Evolutionary conservation across 2,113 vertebrate species (phyloP), one percentile per base, ranked within the genome.

Genomic region (Brachyhypopomus gauderio): DNA sequence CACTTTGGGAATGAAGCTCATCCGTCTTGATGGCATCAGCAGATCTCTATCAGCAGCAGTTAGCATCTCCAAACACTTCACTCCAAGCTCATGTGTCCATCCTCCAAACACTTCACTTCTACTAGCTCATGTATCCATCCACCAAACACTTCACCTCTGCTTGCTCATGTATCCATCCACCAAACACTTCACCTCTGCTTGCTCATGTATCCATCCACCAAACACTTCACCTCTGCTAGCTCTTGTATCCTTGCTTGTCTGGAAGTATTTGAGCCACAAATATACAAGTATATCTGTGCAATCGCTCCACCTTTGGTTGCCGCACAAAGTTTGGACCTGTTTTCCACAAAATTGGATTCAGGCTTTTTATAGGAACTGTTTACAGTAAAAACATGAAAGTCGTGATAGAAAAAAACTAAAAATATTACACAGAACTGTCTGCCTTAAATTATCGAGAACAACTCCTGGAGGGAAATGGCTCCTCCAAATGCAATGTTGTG

Each of bases 11-110:
- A 90, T 80, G 80, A 84, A 81, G 77, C 78, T 23, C 77, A 77
- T 84, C 74, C 72, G 72, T 56, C 77, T 80, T 80, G 82, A 82
- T 78, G 72, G 82, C 87, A 85, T 92, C 91, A 92, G 91, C 92
- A 92, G 92, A 93, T 94, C 77, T 81, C 86, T 90, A 91, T 91
- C 91, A 89, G 86, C 75, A 89, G 84, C 89, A 20, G 89, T 93
- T 90, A 87, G 81, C 72, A 84, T 83, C 79, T 85, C 86, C 84
- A 90, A 90, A 92, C 87, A 90, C 82, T 80, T 38, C 25, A 5
- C 25, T 63, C 48, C 48, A 30, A 30, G 30, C 30, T 30, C 30
- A 30, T 30, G 30, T 30, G 3, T 30, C 30, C 30, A 30, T 30
- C 30, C 30, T 30, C 30, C 30, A 30, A 30, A 30, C 30, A 30